Percentiles rank a stretch among this genome's conserved stretches.
These are phyloP conservation scores for Hybos culiciformis DNA, from an alignment of 2,888 invertebrate genomes.

Conservation along the genomic window DNA sequence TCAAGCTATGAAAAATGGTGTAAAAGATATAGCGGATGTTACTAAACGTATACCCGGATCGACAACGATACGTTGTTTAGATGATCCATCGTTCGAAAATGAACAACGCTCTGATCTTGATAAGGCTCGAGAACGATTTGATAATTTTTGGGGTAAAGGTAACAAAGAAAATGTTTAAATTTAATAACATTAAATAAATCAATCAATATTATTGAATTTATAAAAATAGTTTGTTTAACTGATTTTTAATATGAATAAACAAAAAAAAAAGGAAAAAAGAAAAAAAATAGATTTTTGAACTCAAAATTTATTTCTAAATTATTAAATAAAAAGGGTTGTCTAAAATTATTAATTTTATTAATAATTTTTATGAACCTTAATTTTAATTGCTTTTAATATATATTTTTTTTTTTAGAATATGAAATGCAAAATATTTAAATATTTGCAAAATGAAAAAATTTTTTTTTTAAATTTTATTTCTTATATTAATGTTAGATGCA, in stretches of 20 bases:
- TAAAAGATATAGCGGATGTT: no score
- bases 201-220: background rate
- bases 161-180: slow-evolving; percentile 43
- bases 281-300: background rate
- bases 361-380: no score
- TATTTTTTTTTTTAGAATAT: no score
- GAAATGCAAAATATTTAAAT: no score
- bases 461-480: no score
- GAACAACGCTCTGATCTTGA: slow-evolving; percentile 54
- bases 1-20: no score
- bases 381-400: no score
- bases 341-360: no score
- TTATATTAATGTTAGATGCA: no score
- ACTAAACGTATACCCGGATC: slow-evolving; percentile 37
- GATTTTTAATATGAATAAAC: background rate
- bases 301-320: no score
- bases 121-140: slow-evolving; percentile 68
- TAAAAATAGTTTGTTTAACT: background rate
- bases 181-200: background rate
- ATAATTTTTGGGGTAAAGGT: slow-evolving; percentile 70
- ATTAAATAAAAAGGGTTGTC: no score
- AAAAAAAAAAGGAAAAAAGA: background rate
- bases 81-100: slow-evolving; percentile 41
- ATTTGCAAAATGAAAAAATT: no score
- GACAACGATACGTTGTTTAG: slow-evolving; percentile 38